Base-by-base conservation (phyloP, 2,113 vertebrate species). In the Bubo bubo region DNA sequence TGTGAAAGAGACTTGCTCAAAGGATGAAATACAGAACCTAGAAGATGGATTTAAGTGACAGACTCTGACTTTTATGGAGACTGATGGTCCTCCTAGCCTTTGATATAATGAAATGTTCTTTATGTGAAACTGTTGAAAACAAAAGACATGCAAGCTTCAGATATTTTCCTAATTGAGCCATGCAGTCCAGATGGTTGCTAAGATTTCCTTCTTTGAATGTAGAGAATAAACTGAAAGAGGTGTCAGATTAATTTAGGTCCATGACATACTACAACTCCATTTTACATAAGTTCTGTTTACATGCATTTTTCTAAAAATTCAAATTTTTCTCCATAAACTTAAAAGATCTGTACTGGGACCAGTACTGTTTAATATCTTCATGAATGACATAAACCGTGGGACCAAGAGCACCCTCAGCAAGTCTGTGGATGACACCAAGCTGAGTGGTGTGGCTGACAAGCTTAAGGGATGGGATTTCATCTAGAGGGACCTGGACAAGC, bases 371-470 rank as follows among this genome's bases (percentile, higher is more conserved):
- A 59, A 13, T 53, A 10, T 71, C 22, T 43, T 74, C 24, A 74
- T 52, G 21, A 79, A 15, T 41, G 17, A 26, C 41, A 74, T 5
- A 52, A 35, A n/a, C 18, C 66, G 27, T 28, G 23, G 32, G 24
- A 56, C n/a, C 0, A 1, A 56, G 6, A 14, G 4, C 13, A 20
- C 8, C 41, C 8, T 86, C 34, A 26, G 15, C 3, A 74, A 37
- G 30, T 83, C 41, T 32, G 21, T 22, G 26, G 18, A 18, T 11
- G 14, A n/a, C 37, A 53, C 45, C 50, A 49, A 59, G 6, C 2
- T 49, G 8, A 37, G 18, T 49, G 20, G 12, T 32, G 10, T 1
- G 8, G 8, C 7, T 41, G 62, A 62, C 16, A 50, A 0, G 1
- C 5, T 5, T 14, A 50, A 76, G 18, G 11, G 20, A 60, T 1